These are phyloP conservation scores for Amphiprion clarkii DNA, from an alignment of 2,797 vertebrate species.

Conservation along the genomic window DNA sequence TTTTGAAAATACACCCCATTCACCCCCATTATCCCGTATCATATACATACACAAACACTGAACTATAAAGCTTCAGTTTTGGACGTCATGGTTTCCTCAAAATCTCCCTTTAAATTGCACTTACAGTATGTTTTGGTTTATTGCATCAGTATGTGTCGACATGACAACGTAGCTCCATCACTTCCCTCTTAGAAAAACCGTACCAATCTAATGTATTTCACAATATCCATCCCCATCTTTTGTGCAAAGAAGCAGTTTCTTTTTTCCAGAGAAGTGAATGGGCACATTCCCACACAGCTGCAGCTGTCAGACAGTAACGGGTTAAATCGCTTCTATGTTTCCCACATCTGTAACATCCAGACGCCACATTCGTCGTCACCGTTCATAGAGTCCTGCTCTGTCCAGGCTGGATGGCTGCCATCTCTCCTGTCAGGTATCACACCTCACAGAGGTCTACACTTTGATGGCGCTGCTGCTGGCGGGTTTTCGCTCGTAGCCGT, in stretches of 20 bases:
- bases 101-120: not conserved
- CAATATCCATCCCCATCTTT: not conserved
- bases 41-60: conserved; percentile 22
- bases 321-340: not conserved
- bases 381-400: conserved; percentile 18
- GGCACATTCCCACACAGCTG: not conserved
- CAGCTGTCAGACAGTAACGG: conserved; percentile 13
- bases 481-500: conserved; percentile 90
- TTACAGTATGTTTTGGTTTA: not conserved
- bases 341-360: not conserved
- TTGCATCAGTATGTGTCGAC: not conserved
- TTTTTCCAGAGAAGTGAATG: not conserved
- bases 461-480: conserved; percentile 81
- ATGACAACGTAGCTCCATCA: not conserved
- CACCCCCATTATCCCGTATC: not conserved
- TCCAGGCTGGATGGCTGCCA: not conserved
- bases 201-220: not conserved
- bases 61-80: not conserved
- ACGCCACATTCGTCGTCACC: not conserved
- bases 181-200: not conserved
- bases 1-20: conserved; percentile 10
- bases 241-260: conserved; percentile 36
- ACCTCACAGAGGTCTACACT: conserved; percentile 77
- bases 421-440: conserved; percentile 7
- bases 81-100: not conserved